Evolutionary conservation across 2,113 vertebrate genomes (phyloP).

Genomic region (Eptesicus fuscus): DNA sequence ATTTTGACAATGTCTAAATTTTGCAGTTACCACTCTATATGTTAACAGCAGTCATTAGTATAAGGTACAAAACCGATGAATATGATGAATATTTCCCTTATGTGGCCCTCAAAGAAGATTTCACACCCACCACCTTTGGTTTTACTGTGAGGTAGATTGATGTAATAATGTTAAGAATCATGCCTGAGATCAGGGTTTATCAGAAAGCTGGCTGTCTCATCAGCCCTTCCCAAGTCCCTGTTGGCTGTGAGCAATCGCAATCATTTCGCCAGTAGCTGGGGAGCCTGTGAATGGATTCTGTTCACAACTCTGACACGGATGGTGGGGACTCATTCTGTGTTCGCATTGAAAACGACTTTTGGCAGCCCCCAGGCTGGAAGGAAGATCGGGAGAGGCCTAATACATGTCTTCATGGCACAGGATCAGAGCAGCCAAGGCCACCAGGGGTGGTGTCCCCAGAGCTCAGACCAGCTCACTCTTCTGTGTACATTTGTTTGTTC

Average conservation of each 20-base stretch:
- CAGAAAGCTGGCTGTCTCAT: not conserved
- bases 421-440: conserved; percentile 26
- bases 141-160: not conserved
- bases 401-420: not conserved
- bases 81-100: not conserved
- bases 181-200: not conserved
- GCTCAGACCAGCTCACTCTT: not conserved
- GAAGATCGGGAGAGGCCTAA: not conserved
- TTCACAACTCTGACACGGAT: not conserved
- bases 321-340: not conserved
- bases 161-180: not conserved
- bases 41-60: not conserved
- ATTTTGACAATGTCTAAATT: not conserved
- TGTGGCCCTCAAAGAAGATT: not conserved
- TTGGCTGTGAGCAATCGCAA: not conserved
- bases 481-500: conserved; percentile 29
- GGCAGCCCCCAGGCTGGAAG: not conserved
- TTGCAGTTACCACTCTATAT: not conserved
- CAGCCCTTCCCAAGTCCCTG: not conserved
- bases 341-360: not conserved
- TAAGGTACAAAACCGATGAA: not conserved
- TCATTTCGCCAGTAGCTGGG: not conserved
- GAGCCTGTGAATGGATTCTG: not conserved
- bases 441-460: not conserved
- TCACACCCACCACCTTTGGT: not conserved